These are phyloP conservation scores for Zophobas atratus DNA, from an alignment of 1,140 invertebrate genomes.

Conservation along the genomic window DNA sequence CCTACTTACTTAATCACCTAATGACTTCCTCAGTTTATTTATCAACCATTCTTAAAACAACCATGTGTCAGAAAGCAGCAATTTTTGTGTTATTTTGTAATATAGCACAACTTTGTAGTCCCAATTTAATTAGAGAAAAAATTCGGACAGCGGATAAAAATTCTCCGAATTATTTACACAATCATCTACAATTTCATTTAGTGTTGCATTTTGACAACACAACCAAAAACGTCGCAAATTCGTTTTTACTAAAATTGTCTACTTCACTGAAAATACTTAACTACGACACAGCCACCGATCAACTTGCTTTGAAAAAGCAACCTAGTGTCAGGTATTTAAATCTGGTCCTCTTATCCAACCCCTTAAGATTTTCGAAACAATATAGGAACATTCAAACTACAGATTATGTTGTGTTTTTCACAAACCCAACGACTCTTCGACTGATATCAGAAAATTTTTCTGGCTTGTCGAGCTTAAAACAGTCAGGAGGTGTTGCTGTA, in stretches of 20 bases:
- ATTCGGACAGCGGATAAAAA: too few relatives aligned
- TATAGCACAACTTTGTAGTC: too few relatives aligned
- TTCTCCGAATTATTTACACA: too few relatives aligned
- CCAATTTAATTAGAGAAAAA: too few relatives aligned
- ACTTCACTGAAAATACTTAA: neutral
- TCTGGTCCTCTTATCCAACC: too few relatives aligned
- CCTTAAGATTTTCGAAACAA: too few relatives aligned
- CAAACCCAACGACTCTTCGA: neutral
- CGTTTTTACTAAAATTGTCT: neutral
- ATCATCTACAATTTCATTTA: neutral
- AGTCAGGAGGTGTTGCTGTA: neutral
- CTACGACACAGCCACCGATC: neutral
- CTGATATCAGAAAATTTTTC: neutral
- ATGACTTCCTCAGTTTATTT: too few relatives aligned
- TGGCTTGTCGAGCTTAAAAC: neutral
- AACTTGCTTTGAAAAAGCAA: neutral
- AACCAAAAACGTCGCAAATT: neutral
- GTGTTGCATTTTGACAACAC: neutral
- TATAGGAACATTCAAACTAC: neutral
- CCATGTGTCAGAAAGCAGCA: too few relatives aligned
- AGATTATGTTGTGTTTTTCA: neutral
- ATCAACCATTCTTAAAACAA: too few relatives aligned
- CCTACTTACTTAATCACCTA: too few relatives aligned
- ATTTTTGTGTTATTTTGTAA: too few relatives aligned
- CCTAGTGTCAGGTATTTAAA: too few relatives aligned